Evolutionary conservation across 2,113 vertebrate species (phyloP).

Genomic region (Rhombomys opimus): DNA sequence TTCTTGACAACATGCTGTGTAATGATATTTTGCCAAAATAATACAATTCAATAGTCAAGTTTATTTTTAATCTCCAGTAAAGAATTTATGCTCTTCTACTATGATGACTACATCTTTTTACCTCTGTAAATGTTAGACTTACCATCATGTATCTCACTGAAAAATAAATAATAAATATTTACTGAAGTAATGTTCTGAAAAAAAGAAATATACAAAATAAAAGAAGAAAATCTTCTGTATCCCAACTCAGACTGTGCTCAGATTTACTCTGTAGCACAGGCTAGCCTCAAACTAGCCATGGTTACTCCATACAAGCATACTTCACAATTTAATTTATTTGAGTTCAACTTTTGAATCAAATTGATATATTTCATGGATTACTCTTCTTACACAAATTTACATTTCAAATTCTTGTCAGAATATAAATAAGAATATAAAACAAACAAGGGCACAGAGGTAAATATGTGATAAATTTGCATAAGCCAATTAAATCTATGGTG

Average conservation of each 20-base stretch:
- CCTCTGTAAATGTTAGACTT: not conserved
- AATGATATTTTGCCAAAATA: constrained; percentile 58
- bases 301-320: not conserved
- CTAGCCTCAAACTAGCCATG: not conserved
- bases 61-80: constrained; percentile 35
- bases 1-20: constrained; percentile 41
- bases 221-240: not conserved
- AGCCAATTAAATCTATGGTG: not conserved
- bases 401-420: not conserved
- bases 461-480: not conserved
- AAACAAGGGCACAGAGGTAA: not conserved
- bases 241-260: not conserved
- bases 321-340: not conserved
- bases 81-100: not conserved
- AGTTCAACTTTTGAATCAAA: not conserved
- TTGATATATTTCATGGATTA: not conserved
- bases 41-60: constrained; percentile 62
- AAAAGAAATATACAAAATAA: not conserved
- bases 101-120: not conserved
- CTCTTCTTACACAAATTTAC: not conserved
- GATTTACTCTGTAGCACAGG: not conserved
- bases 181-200: not conserved
- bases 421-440: not conserved
- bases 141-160: not conserved
- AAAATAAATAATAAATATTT: not conserved